phyloP scores from a whole-genome alignment of 1,140 invertebrate genomes.

The Brachionus rotundiformis region DNA sequence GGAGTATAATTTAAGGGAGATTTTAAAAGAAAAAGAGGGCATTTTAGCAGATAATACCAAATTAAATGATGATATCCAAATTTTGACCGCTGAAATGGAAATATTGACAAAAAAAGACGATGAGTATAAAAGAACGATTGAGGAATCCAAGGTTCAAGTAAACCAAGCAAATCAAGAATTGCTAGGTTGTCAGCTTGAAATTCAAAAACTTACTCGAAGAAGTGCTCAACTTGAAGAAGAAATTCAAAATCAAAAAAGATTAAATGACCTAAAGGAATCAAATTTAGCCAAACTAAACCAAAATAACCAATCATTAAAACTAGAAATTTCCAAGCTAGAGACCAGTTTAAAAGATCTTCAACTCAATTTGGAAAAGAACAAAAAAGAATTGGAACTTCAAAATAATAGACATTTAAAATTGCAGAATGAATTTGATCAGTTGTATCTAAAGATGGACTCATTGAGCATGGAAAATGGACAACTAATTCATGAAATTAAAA shows the following conservation, averaged over 20 bases:
- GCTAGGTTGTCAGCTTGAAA: constrained; percentile 56
- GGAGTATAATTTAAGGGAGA: constrained; percentile 60
- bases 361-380: constrained; percentile 57
- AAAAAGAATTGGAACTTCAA: constrained; percentile 62
- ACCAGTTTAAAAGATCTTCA: constrained; percentile 61
- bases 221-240: constrained; percentile 64
- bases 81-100: constrained; percentile 57
- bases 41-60: constrained; percentile 61
- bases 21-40: constrained; percentile 62
- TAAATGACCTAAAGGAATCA: constrained; percentile 59
- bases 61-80: constrained; percentile 58
- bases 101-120: constrained; percentile 54
- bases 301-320: constrained; percentile 59
- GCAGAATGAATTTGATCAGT: constrained; percentile 61
- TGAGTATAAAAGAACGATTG: constrained; percentile 54
- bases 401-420: constrained; percentile 60
- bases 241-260: constrained; percentile 60
- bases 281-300: constrained; percentile 60
- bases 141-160: constrained; percentile 35
- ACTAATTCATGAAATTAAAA: constrained; percentile 61
- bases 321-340: constrained; percentile 60
- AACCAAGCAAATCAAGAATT: constrained; percentile 33
- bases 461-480: constrained; percentile 61
- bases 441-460: constrained; percentile 59
- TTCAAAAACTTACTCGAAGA: constrained; percentile 62